phyloP scores from a whole-genome alignment of 2,888 invertebrate genomes.

The Willowsia nigromaculata region DNA sequence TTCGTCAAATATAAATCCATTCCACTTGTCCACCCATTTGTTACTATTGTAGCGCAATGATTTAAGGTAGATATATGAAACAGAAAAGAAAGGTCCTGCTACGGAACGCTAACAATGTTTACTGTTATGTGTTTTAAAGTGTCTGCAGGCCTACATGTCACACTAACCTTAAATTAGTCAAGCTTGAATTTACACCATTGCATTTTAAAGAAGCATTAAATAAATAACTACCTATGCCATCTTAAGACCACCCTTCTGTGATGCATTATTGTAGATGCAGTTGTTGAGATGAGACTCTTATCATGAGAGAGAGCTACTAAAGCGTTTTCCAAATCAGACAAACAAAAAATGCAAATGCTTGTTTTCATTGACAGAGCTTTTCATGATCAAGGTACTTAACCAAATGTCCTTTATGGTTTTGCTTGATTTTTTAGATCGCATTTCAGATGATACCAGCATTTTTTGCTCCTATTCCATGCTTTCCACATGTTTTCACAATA shows the following conservation, averaged over 20 bases:
- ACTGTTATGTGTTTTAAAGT: not conserved
- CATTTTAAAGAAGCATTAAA: too few relatives aligned
- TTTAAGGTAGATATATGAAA: not conserved
- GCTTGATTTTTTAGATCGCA: not conserved
- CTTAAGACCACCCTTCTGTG: too few relatives aligned
- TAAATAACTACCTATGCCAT: too few relatives aligned
- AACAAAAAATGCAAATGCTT: not conserved
- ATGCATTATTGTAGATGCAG: too few relatives aligned
- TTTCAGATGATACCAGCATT: not conserved
- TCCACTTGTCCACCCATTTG: not conserved
- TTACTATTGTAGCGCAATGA: not conserved
- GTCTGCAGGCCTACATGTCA: conserved; percentile 28
- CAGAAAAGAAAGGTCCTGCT: too few relatives aligned
- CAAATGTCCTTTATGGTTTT: not conserved
- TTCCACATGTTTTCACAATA: too few relatives aligned
- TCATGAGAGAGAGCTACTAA: too few relatives aligned
- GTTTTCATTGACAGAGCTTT: not conserved
- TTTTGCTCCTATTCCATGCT: too few relatives aligned
- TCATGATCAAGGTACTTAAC: not conserved
- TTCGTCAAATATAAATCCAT: not conserved
- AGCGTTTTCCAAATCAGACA: not conserved
- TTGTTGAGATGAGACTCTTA: too few relatives aligned
- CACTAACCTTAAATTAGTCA: conserved; percentile 55
- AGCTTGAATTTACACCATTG: conserved; percentile 27
- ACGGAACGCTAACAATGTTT: not conserved